A percentile compares a stretch with the other conserved stretches of the same genome.
phyloP scores from a whole-genome alignment of 2,888 invertebrate genomes.

The Acrocera orbiculus region DNA sequence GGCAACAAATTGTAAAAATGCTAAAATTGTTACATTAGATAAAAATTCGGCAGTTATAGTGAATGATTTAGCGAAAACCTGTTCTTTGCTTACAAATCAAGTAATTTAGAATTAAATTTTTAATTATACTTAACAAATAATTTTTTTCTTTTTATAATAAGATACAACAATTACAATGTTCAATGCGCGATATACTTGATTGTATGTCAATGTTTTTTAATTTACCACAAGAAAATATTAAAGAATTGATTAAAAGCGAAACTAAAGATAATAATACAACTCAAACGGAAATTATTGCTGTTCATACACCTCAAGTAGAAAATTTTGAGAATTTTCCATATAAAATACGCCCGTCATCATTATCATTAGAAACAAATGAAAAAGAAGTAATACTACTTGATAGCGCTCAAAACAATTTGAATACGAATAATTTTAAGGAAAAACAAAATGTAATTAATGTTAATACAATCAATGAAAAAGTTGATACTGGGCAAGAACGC shows the following conservation, averaged over 20 bases:
- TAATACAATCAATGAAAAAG: no score
- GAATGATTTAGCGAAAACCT: conserved; percentile 57
- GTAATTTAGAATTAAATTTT: conserved; percentile 26
- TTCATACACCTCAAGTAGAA: conserved; percentile 53
- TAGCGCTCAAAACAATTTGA: no score
- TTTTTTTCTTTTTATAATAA: conserved; percentile 19
- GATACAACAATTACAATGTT: conserved; percentile 62
- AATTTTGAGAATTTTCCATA: conserved; percentile 33
- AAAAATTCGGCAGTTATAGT: conserved; percentile 43
- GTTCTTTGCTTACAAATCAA: conserved; percentile 54
- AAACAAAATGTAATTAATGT: no score
- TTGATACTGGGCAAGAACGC: no score
- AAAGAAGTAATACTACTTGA: no score
- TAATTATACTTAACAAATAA: neutral
- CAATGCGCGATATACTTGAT: conserved; percentile 59
- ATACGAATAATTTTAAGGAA: no score
- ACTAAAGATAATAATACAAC: conserved; percentile 37
- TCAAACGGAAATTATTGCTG: conserved; percentile 66
- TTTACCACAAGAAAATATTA: conserved; percentile 25
- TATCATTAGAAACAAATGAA: conserved; percentile 20
- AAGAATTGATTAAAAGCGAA: conserved; percentile 18
- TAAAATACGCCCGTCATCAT: conserved; percentile 25
- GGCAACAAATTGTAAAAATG: conserved; percentile 7
- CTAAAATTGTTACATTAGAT: conserved; percentile 23
- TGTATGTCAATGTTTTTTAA: conserved; percentile 42